These are phyloP conservation scores for Lagocephalus sceleratus DNA, from an alignment of 2,797 vertebrate species.

Conservation along the genomic window DNA sequence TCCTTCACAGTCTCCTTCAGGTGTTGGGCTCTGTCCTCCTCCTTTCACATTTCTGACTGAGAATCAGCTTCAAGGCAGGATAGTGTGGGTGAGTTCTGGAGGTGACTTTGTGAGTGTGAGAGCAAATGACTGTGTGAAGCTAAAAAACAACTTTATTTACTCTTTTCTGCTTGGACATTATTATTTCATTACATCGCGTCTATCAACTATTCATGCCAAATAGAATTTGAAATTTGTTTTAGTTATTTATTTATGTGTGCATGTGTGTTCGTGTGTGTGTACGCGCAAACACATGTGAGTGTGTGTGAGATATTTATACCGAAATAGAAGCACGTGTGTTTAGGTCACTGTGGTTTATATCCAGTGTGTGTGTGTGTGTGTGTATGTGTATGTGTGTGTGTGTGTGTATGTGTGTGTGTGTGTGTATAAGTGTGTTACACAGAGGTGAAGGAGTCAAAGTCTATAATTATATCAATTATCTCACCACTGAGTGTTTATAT, in stretches of 20 bases:
- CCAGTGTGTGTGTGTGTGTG: conserved; percentile 27
- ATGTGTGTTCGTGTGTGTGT: conserved; percentile 9
- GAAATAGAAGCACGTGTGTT: neutral
- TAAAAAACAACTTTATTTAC: too few species aligned
- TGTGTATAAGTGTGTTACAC: conserved; percentile 9
- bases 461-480: conserved; percentile 45
- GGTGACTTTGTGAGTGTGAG: conserved; percentile 9
- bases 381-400: conserved; percentile 22
- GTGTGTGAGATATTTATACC: conserved; percentile 1
- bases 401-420: conserved; percentile 20
- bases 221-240: conserved; percentile 3
- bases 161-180: too few species aligned
- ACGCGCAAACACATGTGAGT: too few species aligned
- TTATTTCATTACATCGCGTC: too few species aligned
- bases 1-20: conserved; percentile 44
- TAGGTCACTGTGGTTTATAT: conserved; percentile 22
- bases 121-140: too few species aligned
- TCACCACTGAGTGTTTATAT: conserved; percentile 20
- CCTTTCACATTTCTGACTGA: conserved; percentile 4
- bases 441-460: conserved; percentile 27
- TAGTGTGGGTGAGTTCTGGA: too few species aligned
- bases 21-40: conserved; percentile 17
- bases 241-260: neutral
- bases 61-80: too few species aligned
- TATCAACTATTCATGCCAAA: neutral